Evolutionary conservation across 1,140 invertebrate genomes (phyloP).

Genomic region (Ericerus pela): DNA sequence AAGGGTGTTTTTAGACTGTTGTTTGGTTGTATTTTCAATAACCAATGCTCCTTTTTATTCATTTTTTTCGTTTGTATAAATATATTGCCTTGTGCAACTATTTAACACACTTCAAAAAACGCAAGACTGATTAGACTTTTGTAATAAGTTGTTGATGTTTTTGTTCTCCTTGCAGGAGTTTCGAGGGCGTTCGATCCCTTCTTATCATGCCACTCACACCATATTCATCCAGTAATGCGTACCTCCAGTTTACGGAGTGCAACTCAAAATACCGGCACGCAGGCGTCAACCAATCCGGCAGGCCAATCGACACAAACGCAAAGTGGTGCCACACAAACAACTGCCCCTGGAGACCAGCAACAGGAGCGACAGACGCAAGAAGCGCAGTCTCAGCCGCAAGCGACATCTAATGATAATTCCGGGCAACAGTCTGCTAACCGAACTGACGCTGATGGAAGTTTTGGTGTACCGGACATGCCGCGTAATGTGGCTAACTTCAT

Average conservation of each 20-base stretch:
- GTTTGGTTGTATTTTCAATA: no score
- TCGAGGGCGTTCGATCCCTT: conserved; percentile 42
- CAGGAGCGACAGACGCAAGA: neutral
- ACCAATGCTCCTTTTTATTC: no score
- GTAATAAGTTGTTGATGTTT: conserved; percentile 8
- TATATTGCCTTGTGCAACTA: no score
- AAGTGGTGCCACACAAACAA: neutral
- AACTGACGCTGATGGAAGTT: neutral
- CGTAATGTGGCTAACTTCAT: neutral
- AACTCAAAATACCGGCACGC: neutral
- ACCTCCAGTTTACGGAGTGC: neutral
- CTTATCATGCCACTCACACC: conserved; percentile 50
- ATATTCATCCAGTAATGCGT: conserved; percentile 30
- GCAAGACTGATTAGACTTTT: no score
- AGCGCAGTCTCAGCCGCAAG: neutral
- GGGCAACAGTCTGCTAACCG: neutral
- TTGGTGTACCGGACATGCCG: neutral
- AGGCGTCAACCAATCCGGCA: neutral
- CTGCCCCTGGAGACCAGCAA: neutral
- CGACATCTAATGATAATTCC: neutral
- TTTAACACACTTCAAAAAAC: no score
- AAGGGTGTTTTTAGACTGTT: no score
- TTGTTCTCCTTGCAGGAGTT: conserved; percentile 15
- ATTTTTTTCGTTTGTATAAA: no score
- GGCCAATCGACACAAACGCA: neutral